These are phyloP conservation scores for Ganaspis brasiliensis DNA, from an alignment of 2,888 invertebrate genomes.

Conservation along the genomic window DNA sequence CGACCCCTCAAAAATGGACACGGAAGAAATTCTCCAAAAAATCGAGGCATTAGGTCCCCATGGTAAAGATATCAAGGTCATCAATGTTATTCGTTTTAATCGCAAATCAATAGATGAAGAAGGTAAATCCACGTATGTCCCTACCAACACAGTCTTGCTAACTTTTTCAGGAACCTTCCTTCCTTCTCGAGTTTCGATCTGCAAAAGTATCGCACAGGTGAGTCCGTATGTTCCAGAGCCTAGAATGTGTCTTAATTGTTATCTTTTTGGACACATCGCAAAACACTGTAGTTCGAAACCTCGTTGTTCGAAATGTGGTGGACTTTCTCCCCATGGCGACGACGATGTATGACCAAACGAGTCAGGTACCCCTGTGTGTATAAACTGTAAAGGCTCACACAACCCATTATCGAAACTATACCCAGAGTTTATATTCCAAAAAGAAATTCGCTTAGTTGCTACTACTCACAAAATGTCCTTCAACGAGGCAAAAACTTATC, in stretches of 20 bases:
- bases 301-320: background rate
- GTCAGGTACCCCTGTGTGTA: too few species aligned
- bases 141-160: background rate
- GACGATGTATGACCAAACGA: too few species aligned
- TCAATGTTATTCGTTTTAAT: background rate
- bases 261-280: background rate
- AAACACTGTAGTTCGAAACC: background rate
- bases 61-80: background rate
- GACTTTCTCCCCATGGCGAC: background rate
- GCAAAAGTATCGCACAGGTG: background rate
- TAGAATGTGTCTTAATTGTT: background rate
- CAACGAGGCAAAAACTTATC: background rate
- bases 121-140: background rate
- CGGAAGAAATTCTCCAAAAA: background rate
- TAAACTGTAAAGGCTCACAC: too few species aligned
- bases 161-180: background rate
- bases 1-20: background rate
- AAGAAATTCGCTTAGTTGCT: background rate
- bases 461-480: background rate
- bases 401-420: background rate
- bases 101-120: background rate
- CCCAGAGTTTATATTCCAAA: background rate
- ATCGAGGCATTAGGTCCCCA: background rate
- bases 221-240: background rate
- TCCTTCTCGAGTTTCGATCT: background rate